Evolutionary conservation across 2,797 vertebrate species (phyloP).

Genomic region (Poecilia wingei): DNA sequence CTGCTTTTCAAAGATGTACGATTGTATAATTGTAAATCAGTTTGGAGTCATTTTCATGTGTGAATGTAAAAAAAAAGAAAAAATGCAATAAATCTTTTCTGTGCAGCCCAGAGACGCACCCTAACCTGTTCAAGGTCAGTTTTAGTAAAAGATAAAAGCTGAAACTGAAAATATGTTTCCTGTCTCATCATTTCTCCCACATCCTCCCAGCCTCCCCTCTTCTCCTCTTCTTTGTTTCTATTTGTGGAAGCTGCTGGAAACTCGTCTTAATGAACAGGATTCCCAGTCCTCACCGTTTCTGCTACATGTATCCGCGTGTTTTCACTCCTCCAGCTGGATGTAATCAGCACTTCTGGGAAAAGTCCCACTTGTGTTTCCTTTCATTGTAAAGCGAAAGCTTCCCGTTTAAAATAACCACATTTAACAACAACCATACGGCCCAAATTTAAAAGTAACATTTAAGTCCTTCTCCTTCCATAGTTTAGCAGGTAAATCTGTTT

Average conservation of each 20-base stretch:
- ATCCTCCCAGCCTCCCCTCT: conserved; percentile 5
- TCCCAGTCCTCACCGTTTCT: conserved; percentile 16
- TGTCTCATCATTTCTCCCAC: conserved; percentile 3
- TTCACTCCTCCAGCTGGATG: neutral
- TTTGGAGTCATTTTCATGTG: no score
- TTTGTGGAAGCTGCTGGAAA: conserved; percentile 41
- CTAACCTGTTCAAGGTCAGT: no score
- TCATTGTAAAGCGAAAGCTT: neutral
- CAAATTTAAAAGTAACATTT: neutral
- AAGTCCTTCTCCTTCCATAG: neutral
- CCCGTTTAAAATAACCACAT: neutral
- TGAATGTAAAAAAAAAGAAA: no score
- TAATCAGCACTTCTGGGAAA: neutral
- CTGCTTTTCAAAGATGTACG: no score
- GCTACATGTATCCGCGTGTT: neutral
- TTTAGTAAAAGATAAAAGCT: neutral
- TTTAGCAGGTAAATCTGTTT: neutral
- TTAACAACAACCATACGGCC: neutral
- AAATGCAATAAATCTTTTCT: no score
- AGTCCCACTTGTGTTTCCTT: neutral
- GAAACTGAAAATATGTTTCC: neutral
- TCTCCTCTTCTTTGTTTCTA: conserved; percentile 19
- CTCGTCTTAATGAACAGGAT: conserved; percentile 28
- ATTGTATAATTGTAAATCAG: no score
- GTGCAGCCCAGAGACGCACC: no score